Conservation (phyloP, 2,888 invertebrate species). For the Luffia ferchaultella region DNA sequence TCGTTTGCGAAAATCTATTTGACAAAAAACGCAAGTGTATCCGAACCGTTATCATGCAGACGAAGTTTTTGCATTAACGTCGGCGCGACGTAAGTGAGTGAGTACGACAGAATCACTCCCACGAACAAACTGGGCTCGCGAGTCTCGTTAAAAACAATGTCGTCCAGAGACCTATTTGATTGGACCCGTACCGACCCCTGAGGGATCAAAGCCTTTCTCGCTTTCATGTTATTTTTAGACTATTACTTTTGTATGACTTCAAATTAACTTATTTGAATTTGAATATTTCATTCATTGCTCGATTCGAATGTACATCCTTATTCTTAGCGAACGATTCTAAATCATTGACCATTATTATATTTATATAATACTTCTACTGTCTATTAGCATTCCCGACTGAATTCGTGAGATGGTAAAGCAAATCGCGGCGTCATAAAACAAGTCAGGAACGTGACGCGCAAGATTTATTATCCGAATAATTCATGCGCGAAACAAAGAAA, state of each 20-base stretch:
- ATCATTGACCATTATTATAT: no score
- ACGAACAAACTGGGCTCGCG: constrained; percentile 3
- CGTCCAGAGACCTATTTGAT: constrained; percentile 4
- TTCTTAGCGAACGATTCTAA: no score
- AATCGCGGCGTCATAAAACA: constrained; percentile 6
- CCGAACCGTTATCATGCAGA: no score
- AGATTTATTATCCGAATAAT: constrained; percentile 20
- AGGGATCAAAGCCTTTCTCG: background rate
- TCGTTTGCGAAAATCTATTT: no score
- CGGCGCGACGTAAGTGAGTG: no score
- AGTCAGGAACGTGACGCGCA: constrained; percentile 11
- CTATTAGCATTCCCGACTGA: background rate
- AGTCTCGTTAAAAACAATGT: constrained; percentile 4
- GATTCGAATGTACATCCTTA: no score
- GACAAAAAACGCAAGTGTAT: no score
- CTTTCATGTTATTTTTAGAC: background rate
- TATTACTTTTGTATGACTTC: background rate
- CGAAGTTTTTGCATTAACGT: no score
- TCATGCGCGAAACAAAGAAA: constrained; percentile 21
- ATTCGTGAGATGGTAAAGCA: background rate
- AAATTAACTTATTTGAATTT: background rate
- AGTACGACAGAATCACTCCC: background rate
- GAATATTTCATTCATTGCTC: no score
- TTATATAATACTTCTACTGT: no score
- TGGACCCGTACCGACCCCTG: background rate